Conservation (phyloP, 2,888 invertebrate genomes). For the Leptinotarsa juncta region DNA sequence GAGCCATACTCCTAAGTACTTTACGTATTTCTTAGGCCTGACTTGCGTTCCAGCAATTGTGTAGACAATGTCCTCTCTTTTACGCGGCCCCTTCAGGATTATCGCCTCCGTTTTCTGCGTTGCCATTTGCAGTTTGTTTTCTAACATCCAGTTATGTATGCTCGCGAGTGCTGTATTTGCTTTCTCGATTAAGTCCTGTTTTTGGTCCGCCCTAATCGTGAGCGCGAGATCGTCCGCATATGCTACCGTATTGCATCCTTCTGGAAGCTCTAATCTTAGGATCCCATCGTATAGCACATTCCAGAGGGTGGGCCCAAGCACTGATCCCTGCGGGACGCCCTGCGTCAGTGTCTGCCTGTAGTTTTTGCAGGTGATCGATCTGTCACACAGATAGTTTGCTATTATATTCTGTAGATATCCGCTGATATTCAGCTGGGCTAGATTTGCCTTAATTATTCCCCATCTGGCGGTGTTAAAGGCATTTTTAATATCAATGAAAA, state of each 20-base stretch:
- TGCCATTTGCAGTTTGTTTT: slow-evolving; percentile 26
- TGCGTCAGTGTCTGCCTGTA: neutral
- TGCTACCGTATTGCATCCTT: slow-evolving; percentile 7
- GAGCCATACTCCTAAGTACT: slow-evolving; percentile 29
- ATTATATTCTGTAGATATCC: slow-evolving; percentile 1
- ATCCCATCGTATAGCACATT: slow-evolving; percentile 28
- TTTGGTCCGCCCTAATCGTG: slow-evolving; percentile 7
- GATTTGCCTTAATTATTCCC: neutral
- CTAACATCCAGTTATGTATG: slow-evolving; percentile 23
- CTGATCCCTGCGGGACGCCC: slow-evolving; percentile 34
- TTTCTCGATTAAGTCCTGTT: slow-evolving; percentile 3
- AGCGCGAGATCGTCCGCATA: slow-evolving; percentile 35
- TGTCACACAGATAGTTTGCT: neutral
- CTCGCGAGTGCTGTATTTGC: slow-evolving; percentile 23
- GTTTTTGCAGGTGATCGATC: neutral
- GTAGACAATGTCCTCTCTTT: slow-evolving; percentile 20
- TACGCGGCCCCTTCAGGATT: slow-evolving; percentile 28
- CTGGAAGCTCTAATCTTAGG: slow-evolving; percentile 2
- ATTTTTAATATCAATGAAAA: slow-evolving; percentile 10
- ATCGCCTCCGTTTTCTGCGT: slow-evolving; percentile 33
- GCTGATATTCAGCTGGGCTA: neutral
- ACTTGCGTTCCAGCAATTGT: neutral
- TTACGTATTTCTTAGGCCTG: slow-evolving; percentile 13
- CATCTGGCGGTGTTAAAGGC: neutral
- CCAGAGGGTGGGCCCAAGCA: slow-evolving; percentile 30